These are phyloP conservation scores for Macrobrachium rosenbergii DNA, from an alignment of 1,140 invertebrate genomes.

Conservation along the genomic window DNA sequence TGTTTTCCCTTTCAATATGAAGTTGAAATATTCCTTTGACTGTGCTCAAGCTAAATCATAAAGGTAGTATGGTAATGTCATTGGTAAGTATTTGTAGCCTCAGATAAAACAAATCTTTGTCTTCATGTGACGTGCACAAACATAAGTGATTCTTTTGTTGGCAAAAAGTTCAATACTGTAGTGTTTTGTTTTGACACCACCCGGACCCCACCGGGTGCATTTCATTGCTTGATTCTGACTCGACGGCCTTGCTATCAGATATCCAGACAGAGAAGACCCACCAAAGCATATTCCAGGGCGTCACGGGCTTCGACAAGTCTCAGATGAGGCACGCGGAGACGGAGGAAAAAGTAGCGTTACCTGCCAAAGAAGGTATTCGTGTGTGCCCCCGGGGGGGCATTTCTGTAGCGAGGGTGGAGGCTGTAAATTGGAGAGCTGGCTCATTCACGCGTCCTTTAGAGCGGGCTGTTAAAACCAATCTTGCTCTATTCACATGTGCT, in stretches of 20 bases:
- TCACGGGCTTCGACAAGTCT: conserved; percentile 68
- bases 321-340: conserved; percentile 83
- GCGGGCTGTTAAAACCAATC: background rate
- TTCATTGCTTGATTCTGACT: background rate
- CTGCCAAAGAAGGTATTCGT: conserved; percentile 90
- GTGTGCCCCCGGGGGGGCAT: background rate
- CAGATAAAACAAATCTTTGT: no score
- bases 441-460: no score
- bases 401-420: background rate
- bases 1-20: no score
- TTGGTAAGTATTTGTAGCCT: no score
- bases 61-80: no score
- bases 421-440: background rate
- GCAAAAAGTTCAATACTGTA: no score
- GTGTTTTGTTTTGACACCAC: no score
- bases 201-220: no score
- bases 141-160: no score
- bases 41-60: no score
- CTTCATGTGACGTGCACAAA: no score
- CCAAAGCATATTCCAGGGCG: conserved; percentile 68
- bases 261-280: conserved; percentile 69
- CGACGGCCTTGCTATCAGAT: conserved; percentile 63
- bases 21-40: no score
- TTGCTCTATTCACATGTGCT: background rate
- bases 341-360: conserved; percentile 92